Evolutionary conservation across 2,113 vertebrate genomes (phyloP), one percentile per base, ranked within the genome.

Genomic region (Tilapia sparmanii): DNA sequence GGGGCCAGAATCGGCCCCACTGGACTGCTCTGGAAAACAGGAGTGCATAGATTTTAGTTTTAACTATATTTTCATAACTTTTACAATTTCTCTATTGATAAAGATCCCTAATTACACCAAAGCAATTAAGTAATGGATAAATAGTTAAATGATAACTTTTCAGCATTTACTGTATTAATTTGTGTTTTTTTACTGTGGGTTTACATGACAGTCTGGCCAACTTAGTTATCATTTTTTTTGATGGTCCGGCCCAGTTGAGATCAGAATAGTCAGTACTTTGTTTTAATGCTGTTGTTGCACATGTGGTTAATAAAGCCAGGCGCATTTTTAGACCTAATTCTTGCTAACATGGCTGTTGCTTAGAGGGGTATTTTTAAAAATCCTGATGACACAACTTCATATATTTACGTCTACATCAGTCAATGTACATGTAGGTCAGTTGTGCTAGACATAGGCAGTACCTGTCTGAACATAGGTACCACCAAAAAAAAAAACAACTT

Each of bases 141-240:
- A 66, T 10, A 38, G 19, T 38, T 66, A 66, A 66, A 38, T 66
- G 7, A 66, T 66, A 66, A 63, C 61, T n/a, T n/a, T 66, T n/a
- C 31, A 66, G 18, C 61, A 66, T 66, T 35, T 38, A 66, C 18
- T 66, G 18, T 66, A 66, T n/a, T 38, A 66, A 66, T 63, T 35
- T 63, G 31, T 35, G 59, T 0, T 0, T 7, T 33, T 63, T 66
- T 66, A 12, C 61, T 35, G 6, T 66, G 61, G 18, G 61, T 66
- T 35, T 66, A 66, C 61, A 12, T 31, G 31, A 66, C 31, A n/a
- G 10, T 66, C 61, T 35, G 61, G 61, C 18, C 31, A 66, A 66
- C 31, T n/a, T 66, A 38, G 33, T 35, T 66, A 38, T 66, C n/a
- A 38, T n/a, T 3, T 38, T 66, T 18, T 66, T 66, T 38, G 61